These are phyloP conservation scores for Ictidomys tridecemlineatus DNA, from an alignment of 2,113 vertebrate species.

Conservation along the genomic window DNA sequence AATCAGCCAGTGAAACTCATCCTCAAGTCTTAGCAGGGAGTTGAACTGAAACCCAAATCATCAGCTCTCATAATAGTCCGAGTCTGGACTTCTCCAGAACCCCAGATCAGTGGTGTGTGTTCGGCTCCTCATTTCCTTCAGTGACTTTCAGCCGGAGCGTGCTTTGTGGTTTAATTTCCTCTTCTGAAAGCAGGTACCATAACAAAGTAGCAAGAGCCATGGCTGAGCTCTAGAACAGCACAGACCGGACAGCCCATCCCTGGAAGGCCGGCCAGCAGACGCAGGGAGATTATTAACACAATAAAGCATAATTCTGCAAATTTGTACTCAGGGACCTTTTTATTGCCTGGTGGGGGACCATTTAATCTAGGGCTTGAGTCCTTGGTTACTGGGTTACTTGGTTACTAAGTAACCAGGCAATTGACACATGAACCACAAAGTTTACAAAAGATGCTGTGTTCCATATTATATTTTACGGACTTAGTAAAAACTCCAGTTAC, in stretches of 20 bases:
- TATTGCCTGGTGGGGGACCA: constrained; percentile 77
- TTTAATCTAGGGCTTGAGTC: constrained; percentile 78
- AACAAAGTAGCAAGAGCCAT: constrained; percentile 26
- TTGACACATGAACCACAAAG: constrained; percentile 76
- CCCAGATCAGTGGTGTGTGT: background rate
- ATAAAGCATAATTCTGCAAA: constrained; percentile 83
- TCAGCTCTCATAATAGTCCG: background rate
- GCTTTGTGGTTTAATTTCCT: constrained; percentile 75
- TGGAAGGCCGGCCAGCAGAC: constrained; percentile 67
- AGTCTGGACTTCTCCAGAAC: background rate
- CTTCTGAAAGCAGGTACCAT: constrained; percentile 44
- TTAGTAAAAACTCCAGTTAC: constrained; percentile 77
- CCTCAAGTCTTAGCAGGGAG: background rate
- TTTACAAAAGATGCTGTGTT: constrained; percentile 75
- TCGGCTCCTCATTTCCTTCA: constrained; percentile 42
- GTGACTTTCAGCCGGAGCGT: background rate
- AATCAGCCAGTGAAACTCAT: background rate
- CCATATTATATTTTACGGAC: constrained; percentile 80
- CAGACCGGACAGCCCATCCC: background rate
- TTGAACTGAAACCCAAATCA: background rate
- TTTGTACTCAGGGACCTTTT: constrained; percentile 81
- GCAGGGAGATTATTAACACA: constrained; percentile 79
- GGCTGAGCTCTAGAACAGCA: background rate
- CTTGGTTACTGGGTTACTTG: constrained; percentile 72
- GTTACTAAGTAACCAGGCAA: constrained; percentile 81